phyloP scores from a whole-genome alignment of 1,140 invertebrate genomes.

The Maniola jurtina region DNA sequence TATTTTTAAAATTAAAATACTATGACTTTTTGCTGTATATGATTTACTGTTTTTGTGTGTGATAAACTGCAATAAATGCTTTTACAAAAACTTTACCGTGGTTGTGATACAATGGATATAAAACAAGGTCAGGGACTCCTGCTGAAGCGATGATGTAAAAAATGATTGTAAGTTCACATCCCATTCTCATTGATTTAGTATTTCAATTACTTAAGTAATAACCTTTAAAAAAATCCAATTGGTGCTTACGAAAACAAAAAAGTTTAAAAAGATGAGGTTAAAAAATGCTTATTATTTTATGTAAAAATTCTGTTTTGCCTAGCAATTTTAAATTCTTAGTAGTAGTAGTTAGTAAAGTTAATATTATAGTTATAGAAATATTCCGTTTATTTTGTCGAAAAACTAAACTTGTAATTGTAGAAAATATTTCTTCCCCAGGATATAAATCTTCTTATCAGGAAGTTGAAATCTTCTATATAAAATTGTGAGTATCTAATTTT shows the following conservation, averaged over 20 bases:
- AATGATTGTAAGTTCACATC: slow-evolving; percentile 50
- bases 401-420: no score
- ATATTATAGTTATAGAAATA: no score
- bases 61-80: not conserved
- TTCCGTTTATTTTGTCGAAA: no score
- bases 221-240: no score
- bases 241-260: no score
- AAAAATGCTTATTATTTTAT: no score
- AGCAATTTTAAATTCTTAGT: no score
- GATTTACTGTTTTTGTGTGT: not conserved
- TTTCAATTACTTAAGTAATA: no score
- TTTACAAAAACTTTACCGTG: slow-evolving; percentile 12
- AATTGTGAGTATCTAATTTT: slow-evolving; percentile 21
- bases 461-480: slow-evolving; percentile 25
- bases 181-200: not conserved
- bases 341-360: no score
- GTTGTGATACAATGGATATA: slow-evolving; percentile 26
- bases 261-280: no score
- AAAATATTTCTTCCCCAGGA: slow-evolving; percentile 5
- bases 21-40: slow-evolving; percentile 2
- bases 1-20: not conserved
- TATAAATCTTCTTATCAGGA: slow-evolving; percentile 19
- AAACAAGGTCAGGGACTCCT: slow-evolving; percentile 52
- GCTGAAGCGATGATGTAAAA: slow-evolving; percentile 57
- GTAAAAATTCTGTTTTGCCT: no score